Evolutionary conservation across 1,140 invertebrate genomes (phyloP), one percentile per base, ranked within the genome.

Genomic region (Anastrepha obliqua): DNA sequence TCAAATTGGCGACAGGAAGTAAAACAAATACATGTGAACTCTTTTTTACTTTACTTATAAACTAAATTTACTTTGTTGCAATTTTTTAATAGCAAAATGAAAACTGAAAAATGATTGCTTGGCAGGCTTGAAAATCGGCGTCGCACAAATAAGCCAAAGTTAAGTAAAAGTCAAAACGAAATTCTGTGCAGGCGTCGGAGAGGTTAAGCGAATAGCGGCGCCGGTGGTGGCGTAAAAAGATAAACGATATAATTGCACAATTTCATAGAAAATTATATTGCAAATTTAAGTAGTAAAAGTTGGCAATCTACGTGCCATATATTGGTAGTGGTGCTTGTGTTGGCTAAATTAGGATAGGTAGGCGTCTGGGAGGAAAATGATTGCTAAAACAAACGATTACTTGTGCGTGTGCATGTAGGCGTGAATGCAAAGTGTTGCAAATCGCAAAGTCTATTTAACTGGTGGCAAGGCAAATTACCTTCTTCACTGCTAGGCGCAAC

Each of bases 191-290:
- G 4, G n/a, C 42, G 65, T 39, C 60, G 64, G 4, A 29, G 29
- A 20, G 5, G 64, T 29, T 55, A 6, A 9, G 17, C 15, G 6
- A 58, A 55, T 15, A 20, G 0, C 7, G 47, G 47, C 47, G 47
- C 8, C n/a, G 51, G 39, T 42, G 64, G 17, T 6, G 64, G 20
- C 17, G 64, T 39, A 2, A 70, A 58, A n/a, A n/a, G 17, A 81
- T 55, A 81, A 81, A 81, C 74, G n/a, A 51, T 42, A 81, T 81
- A 81, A 81, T 81, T 81, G 74, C 74, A 55, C 44, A 20, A 81
- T 81, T 81, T 55, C 51, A 81, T 55, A 55, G 20, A 81, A 58
- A 51, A 81, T 81, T 17, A 81, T 51, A 39, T 13, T 74, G 42
- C 42, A 47, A 74, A 17, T 74, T 42, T 74, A 11, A 74, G 39